Percentiles rank a stretch among this genome's conserved stretches.
Evolutionary conservation across 2,113 vertebrate genomes (phyloP).

Genomic region (Malurus elegans): DNA sequence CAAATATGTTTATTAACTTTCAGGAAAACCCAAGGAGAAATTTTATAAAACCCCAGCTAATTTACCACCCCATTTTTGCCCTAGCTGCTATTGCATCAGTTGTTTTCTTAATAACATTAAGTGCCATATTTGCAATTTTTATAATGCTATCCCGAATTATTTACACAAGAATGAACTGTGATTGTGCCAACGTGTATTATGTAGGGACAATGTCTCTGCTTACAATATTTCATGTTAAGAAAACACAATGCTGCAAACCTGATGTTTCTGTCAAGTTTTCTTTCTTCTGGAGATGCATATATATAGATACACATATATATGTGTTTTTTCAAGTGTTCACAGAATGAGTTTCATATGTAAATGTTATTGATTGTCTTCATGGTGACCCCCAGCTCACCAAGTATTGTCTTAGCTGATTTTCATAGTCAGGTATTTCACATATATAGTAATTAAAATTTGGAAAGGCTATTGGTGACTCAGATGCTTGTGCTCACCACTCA

Average conservation of each 20-base stretch:
- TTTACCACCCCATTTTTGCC: neutral
- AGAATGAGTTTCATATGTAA: neutral
- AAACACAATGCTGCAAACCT: neutral
- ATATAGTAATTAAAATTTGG: neutral
- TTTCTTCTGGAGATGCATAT: neutral
- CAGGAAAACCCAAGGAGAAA: neutral
- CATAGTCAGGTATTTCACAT: neutral
- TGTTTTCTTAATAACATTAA: slow-evolving; percentile 22
- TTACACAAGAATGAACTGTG: slow-evolving; percentile 23
- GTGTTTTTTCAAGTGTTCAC: neutral
- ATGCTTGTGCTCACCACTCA: neutral
- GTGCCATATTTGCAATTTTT: slow-evolving; percentile 26
- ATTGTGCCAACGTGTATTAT: slow-evolving; percentile 20
- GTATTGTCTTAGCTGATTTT: neutral
- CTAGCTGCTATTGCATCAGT: neutral
- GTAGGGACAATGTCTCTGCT: neutral
- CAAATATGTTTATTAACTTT: neutral
- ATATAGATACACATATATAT: neutral
- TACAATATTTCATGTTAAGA: neutral
- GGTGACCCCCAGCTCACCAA: neutral
- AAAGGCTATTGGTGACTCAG: neutral
- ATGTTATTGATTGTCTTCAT: neutral
- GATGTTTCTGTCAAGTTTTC: neutral
- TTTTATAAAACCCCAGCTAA: neutral
- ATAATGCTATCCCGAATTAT: slow-evolving; percentile 7